phyloP scores from a whole-genome alignment of 2,113 vertebrate species.

The Hymenochirus boettgeri region DNA sequence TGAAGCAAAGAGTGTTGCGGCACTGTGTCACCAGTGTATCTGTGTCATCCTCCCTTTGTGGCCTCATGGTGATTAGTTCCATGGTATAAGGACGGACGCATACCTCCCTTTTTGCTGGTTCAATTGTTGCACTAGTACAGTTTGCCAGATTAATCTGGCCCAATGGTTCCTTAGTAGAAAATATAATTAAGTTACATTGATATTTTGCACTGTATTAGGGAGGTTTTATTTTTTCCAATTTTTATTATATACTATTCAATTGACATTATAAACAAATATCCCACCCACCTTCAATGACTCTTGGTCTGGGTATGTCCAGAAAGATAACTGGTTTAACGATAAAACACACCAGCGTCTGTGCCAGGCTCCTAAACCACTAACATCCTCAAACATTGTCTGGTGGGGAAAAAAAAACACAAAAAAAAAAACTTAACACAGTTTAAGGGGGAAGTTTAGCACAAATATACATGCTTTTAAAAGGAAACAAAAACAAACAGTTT shows the following conservation, averaged over 20 bases:
- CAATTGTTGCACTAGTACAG: constrained; percentile 52
- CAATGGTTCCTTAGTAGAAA: constrained; percentile 57
- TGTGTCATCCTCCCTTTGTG: constrained; percentile 46
- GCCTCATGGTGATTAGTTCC: constrained; percentile 58
- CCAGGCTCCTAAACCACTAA: constrained; percentile 67
- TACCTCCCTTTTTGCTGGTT: constrained; percentile 59
- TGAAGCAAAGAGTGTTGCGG: constrained; percentile 21
- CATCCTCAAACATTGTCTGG: constrained; percentile 70
- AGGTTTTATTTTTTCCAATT: too few relatives aligned
- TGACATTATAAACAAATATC: too few relatives aligned
- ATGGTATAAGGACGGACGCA: constrained; percentile 73
- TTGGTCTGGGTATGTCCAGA: constrained; percentile 71
- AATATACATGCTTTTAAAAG: too few relatives aligned
- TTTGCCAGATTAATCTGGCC: constrained; percentile 58
- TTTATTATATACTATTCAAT: too few relatives aligned
- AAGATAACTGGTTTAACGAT: constrained; percentile 52
- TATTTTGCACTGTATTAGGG: too few relatives aligned
- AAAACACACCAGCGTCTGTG: constrained; percentile 65
- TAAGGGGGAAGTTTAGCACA: too few relatives aligned
- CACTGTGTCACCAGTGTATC: constrained; percentile 56
- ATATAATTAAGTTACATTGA: neutral
- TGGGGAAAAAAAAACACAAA: neutral
- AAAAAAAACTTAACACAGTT: neutral
- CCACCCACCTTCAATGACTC: constrained; percentile 55
- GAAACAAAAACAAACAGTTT: too few relatives aligned